A percentile compares a stretch with the other conserved stretches of the same genome.
Evolutionary conservation across 2,797 vertebrate species (phyloP).

Genomic region (Enteromius mattozi): DNA sequence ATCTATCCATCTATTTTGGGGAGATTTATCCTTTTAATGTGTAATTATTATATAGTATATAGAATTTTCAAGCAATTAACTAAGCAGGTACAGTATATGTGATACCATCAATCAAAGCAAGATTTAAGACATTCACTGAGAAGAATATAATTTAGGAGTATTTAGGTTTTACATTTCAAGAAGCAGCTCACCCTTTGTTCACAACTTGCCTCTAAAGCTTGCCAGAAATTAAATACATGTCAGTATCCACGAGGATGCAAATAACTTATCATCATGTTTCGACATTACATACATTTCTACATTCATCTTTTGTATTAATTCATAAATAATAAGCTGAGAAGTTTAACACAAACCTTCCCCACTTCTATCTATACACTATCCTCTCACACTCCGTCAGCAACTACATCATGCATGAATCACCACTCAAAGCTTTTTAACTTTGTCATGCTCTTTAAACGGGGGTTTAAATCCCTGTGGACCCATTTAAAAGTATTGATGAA

Average conservation of each 20-base stretch:
- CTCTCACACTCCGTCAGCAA: not conserved
- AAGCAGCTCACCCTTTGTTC: not conserved
- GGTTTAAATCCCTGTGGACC: not conserved
- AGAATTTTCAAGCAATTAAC: not conserved
- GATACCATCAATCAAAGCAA: not conserved
- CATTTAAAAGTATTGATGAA: slow-evolving; percentile 5
- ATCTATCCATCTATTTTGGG: not conserved
- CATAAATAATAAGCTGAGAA: not conserved
- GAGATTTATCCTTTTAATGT: not conserved
- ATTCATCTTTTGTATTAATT: not conserved
- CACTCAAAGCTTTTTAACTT: slow-evolving; percentile 8
- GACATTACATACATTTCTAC: not conserved
- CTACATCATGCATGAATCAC: not conserved
- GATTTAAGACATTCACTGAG: not conserved
- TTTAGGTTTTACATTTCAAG: slow-evolving; percentile 2
- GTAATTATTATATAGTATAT: not conserved
- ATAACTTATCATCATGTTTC: not conserved
- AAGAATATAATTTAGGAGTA: not conserved
- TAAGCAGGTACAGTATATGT: not conserved
- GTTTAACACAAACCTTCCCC: slow-evolving; percentile 4
- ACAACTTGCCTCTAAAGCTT: slow-evolving; percentile 11
- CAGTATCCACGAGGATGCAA: not conserved
- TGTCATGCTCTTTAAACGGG: not conserved
- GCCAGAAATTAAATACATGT: slow-evolving; percentile 13
- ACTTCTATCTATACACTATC: not conserved